Conservation (phyloP, 2,797 vertebrate genomes). For the Galaxias olidus region DNA sequence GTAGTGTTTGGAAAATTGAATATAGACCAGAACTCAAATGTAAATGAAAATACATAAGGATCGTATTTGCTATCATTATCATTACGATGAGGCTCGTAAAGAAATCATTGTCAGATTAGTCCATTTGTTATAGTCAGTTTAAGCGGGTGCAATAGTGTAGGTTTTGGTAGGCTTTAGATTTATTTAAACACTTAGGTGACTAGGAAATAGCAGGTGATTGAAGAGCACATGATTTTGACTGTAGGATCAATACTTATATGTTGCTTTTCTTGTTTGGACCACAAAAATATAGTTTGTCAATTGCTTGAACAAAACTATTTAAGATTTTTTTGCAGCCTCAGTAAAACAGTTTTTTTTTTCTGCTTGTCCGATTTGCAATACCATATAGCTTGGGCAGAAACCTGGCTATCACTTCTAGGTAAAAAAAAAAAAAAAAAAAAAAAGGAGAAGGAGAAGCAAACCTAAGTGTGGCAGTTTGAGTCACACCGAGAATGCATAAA, state of each 20-base stretch:
- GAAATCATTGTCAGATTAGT: constrained; percentile 14
- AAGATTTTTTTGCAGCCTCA: background rate
- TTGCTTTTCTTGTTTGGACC: background rate
- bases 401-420: constrained; percentile 6
- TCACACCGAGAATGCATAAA: constrained; percentile 24
- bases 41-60: constrained; percentile 11
- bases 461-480: constrained; percentile 23
- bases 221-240: constrained; percentile 10
- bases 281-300: background rate
- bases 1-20: constrained; percentile 78
- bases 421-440: constrained; percentile 6
- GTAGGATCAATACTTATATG: background rate
- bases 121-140: constrained; percentile 17
- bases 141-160: background rate
- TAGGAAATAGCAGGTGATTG: too few relatives aligned
- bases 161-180: too few relatives aligned
- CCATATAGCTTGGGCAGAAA: background rate
- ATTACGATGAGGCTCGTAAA: constrained; percentile 7
- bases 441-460: constrained; percentile 3
- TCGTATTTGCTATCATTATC: constrained; percentile 9
- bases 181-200: too few relatives aligned
- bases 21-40: constrained; percentile 26
- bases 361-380: background rate
- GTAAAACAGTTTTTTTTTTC: background rate
- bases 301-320: background rate